Evolutionary conservation across 2,888 invertebrate genomes (phyloP).

Genomic region (Scaptomyza reducta): DNA sequence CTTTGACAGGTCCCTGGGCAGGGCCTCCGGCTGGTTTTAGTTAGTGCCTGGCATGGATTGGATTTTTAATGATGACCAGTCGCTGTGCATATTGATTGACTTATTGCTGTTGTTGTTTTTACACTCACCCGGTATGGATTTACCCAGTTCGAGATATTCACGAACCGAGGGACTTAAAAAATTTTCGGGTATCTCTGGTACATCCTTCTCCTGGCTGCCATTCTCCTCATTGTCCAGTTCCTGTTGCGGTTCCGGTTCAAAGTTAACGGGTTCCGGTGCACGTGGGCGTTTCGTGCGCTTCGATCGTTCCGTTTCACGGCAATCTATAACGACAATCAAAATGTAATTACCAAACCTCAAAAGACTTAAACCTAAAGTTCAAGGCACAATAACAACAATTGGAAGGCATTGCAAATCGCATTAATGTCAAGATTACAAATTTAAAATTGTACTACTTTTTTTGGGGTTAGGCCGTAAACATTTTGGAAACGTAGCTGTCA

Average conservation of each 20-base stretch:
- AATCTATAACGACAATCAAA: constrained; percentile 84
- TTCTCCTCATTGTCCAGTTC: constrained; percentile 83
- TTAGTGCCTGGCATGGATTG: constrained; percentile 8
- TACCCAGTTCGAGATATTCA: constrained; percentile 93
- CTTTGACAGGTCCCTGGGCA: constrained; percentile 11
- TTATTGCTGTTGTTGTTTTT: constrained; percentile 6
- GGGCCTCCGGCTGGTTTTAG: constrained; percentile 3
- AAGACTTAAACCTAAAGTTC: constrained; percentile 38
- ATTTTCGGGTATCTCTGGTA: constrained; percentile 88
- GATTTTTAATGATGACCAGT: constrained; percentile 32
- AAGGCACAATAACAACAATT: constrained; percentile 25
- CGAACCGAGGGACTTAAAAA: constrained; percentile 93
- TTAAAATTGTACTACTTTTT: constrained; percentile 13
- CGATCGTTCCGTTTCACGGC: constrained; percentile 84
- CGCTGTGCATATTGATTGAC: constrained; percentile 49
- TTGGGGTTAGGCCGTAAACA: constrained; percentile 41
- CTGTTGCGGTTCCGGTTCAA: constrained; percentile 85
- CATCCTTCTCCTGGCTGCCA: constrained; percentile 82
- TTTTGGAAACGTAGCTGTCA: constrained; percentile 21
- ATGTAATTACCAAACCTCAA: constrained; percentile 27
- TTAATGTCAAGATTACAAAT: constrained; percentile 76
- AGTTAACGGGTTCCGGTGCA: constrained; percentile 85
- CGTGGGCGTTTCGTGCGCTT: constrained; percentile 87
- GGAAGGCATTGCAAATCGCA: constrained; percentile 44
- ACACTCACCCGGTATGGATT: constrained; percentile 92